Evolutionary conservation across 2,113 vertebrate species (phyloP).

Genomic region (Lutjanus erythropterus): DNA sequence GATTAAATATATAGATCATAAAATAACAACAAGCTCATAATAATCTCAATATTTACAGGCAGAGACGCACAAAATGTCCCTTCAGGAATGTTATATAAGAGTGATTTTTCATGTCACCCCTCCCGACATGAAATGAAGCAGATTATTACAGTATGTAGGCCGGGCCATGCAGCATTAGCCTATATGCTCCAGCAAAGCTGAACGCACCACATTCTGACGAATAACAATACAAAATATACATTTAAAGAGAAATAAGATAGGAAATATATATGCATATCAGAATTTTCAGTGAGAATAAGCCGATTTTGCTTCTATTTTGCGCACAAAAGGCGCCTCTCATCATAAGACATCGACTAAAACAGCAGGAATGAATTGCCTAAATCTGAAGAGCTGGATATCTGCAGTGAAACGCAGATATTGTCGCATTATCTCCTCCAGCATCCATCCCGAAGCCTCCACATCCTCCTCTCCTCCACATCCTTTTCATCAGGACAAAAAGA

Average conservation of each 20-base stretch:
- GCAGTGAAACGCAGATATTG: constrained; percentile 48
- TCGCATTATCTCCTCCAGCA: constrained; percentile 64
- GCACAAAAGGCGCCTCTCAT: constrained; percentile 15
- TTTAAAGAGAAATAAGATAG: not conserved
- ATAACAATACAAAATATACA: constrained; percentile 1
- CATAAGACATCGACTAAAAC: not conserved
- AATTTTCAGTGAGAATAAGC: not conserved
- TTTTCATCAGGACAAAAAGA: constrained; percentile 16
- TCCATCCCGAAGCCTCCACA: constrained; percentile 45
- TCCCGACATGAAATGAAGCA: constrained; percentile 17
- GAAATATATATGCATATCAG: not conserved
- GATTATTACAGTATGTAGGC: constrained; percentile 41
- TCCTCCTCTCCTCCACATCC: constrained; percentile 24
- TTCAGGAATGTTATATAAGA: constrained; percentile 28
- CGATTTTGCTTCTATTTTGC: not conserved
- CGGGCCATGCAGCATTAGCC: constrained; percentile 46
- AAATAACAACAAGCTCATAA: not conserved
- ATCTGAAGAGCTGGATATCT: constrained; percentile 33
- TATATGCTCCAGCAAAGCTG: not conserved
- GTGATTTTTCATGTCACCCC: not conserved
- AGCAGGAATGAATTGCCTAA: not conserved
- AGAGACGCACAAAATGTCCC: not conserved
- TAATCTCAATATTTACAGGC: not conserved
- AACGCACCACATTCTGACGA: not conserved
- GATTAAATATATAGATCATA: not conserved